Evolutionary conservation across 2,113 vertebrate species (phyloP), one percentile per base, ranked within the genome.

Genomic region (Oryzias celebensis): DNA sequence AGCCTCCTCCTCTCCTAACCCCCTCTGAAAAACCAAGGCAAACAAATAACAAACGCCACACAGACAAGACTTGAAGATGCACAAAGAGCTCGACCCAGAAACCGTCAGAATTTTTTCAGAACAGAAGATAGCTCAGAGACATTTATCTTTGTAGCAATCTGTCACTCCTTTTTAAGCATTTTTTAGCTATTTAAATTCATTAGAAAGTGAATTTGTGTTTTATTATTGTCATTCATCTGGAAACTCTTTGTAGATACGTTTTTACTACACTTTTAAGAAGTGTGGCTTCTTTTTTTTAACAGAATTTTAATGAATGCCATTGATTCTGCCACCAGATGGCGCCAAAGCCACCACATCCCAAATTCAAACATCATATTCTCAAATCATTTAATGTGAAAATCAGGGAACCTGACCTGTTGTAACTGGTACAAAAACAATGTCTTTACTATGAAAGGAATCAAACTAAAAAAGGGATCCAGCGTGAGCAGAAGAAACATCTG

Each of bases 1-100:
- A 43, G 60, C 52, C 63, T 62, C 17, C 63, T 85, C 49, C 65
- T 85, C 54, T 91, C 76, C 67, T 92, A 91, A 87, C 83, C n/a
- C 36, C 62, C 57, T 2, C 47, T 8, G 23, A 69, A 52, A 50
- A 17, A 24, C 22, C 6, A 22, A 62, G 12, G 60, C 44, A 22
- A 47, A 52, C 49, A 24, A 16, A 31, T 3, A 5, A 53, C 28
- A 41, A 50, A 69, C 5, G 16, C 23, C 41, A 47, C 46, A 65
- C 43, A 68, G 64, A 68, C 66, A 84, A 81, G 79, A 89, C 87
- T 85, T 75, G 87, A 83, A 78, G 52, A 78, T 53, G 73, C 70
- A 73, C 58, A 68, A 70, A 60, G 65, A 47, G 52, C 18, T 57
- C n/a, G 20, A 54, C 52, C 61, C 26, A 58, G 48, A 66, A 57